Conservation (phyloP, 2,113 vertebrate genomes). For the Acrocephalus kingi region DNA sequence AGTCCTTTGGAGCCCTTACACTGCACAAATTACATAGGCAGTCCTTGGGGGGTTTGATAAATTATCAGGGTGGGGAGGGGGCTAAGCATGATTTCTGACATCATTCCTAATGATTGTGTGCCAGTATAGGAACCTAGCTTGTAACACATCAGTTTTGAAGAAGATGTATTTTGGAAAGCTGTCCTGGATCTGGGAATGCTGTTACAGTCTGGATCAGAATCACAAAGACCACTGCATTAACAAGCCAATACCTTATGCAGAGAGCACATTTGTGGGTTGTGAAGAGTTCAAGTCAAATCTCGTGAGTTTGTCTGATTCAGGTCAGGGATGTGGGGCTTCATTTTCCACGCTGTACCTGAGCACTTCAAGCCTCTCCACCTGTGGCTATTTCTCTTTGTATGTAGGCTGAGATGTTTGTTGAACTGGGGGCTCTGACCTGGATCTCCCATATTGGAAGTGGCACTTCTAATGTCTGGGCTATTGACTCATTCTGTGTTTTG, state of each 20-base stretch:
- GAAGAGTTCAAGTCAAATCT: neutral
- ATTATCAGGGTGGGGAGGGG: fast-evolving
- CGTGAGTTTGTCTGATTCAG: neutral
- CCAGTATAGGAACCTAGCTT: neutral
- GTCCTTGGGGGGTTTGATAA: neutral
- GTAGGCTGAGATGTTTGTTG: neutral
- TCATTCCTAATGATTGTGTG: neutral
- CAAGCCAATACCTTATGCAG: neutral
- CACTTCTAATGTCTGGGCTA: neutral
- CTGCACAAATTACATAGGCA: neutral
- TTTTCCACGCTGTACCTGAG: neutral
- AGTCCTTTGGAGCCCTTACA: neutral
- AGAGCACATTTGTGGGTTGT: neutral
- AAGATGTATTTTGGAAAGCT: neutral
- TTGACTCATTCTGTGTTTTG: neutral
- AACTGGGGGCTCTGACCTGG: neutral
- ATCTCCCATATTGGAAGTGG: neutral
- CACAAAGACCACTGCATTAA: neutral
- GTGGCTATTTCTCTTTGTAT: neutral
- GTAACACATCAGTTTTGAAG: neutral
- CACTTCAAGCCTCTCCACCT: neutral
- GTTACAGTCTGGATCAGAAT: neutral
- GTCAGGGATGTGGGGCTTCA: neutral
- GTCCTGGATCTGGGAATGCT: neutral
- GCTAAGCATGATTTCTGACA: neutral